Conservation (phyloP, 2,888 invertebrate species). For the Hecatera dysodea region DNA sequence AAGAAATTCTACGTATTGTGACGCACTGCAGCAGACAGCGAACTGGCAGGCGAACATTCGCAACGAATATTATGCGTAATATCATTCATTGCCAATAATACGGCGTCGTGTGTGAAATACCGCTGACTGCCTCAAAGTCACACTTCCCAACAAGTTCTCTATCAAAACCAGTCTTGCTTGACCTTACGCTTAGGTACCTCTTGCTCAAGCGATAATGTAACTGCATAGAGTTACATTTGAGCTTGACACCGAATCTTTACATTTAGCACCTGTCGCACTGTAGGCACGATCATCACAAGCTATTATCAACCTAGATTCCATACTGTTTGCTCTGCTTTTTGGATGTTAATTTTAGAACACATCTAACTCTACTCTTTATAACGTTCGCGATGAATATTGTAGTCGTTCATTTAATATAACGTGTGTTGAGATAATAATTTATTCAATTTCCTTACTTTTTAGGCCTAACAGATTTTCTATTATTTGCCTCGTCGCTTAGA, state of each 20-base stretch:
- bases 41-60: slow-evolving; percentile 27
- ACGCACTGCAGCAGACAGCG: slow-evolving; percentile 37
- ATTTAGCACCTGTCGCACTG: slow-evolving; percentile 67
- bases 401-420: slow-evolving; percentile 23
- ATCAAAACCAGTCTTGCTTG: slow-evolving; percentile 59
- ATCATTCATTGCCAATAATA: slow-evolving; percentile 54
- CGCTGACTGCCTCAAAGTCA: slow-evolving; percentile 34
- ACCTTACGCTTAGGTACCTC: slow-evolving; percentile 50
- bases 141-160: slow-evolving; percentile 42
- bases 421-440: slow-evolving; percentile 33
- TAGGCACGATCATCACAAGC: slow-evolving; percentile 66
- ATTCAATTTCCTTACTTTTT: slow-evolving; percentile 16
- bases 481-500: slow-evolving; percentile 32
- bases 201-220: too few relatives aligned
- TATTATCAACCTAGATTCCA: slow-evolving; percentile 59
- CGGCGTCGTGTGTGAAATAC: slow-evolving; percentile 52
- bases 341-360: slow-evolving; percentile 38
- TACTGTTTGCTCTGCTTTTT: slow-evolving; percentile 48
- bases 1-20: slow-evolving; percentile 47
- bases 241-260: slow-evolving; percentile 27
- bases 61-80: slow-evolving; percentile 41
- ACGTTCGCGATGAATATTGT: slow-evolving; percentile 19
- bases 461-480: slow-evolving; percentile 22
- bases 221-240: slow-evolving; percentile 29
- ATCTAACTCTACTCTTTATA: slow-evolving; percentile 13